Evolutionary conservation across 2,113 vertebrate genomes (phyloP).

Genomic region (Pampusana beccarii): DNA sequence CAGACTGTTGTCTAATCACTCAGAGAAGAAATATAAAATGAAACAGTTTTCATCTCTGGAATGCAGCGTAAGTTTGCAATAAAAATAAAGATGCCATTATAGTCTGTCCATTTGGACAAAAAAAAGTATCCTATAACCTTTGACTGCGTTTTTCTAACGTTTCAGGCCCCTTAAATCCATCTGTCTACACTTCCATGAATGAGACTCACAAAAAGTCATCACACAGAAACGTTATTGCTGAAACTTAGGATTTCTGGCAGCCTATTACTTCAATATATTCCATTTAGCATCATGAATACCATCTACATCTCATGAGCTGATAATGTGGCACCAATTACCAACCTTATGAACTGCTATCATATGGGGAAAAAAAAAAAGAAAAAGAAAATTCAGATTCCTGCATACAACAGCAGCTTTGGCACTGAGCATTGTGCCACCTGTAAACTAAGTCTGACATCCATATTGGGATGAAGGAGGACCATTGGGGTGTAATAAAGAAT

Average conservation of each 20-base stretch:
- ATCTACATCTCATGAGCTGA: not conserved
- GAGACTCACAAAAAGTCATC: not conserved
- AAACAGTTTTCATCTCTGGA: not conserved
- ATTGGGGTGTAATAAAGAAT: not conserved
- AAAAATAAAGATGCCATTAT: not conserved
- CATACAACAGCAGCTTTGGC: not conserved
- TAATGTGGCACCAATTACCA: not conserved
- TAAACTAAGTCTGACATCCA: not conserved
- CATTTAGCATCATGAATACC: not conserved
- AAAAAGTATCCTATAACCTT: not conserved
- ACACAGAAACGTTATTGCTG: not conserved
- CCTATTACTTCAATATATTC: not conserved
- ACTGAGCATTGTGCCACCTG: not conserved
- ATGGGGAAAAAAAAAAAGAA: no score
- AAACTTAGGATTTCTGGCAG: not conserved
- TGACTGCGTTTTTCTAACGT: not conserved
- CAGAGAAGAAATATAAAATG: not conserved
- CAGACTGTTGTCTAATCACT: not conserved
- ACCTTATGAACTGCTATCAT: not conserved
- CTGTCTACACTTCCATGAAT: not conserved
- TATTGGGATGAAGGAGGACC: not conserved
- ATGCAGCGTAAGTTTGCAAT: not conserved
- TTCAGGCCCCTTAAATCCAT: not conserved
- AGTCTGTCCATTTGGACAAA: not conserved
- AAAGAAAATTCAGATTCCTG: no score